Conservation (phyloP, 2,888 invertebrate genomes). For the Hypercompe scribonia region DNA sequence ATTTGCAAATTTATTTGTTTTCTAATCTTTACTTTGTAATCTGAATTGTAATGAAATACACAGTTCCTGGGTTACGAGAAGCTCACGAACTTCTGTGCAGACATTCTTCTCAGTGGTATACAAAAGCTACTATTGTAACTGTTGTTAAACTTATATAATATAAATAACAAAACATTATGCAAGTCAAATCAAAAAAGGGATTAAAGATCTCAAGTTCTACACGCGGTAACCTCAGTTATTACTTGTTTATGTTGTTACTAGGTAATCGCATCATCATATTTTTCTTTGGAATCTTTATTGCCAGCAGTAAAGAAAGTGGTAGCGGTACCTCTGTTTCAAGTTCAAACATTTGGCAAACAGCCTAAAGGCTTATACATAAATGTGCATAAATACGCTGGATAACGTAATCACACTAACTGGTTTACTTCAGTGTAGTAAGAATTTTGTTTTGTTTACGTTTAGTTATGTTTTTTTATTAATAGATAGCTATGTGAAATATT, state of each 20-base stretch:
- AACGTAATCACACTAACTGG: neutral
- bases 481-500: neutral
- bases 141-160: neutral
- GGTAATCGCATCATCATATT: conserved; percentile 47
- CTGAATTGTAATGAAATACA: neutral
- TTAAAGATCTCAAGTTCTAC: conserved; percentile 21
- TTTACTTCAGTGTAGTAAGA: neutral
- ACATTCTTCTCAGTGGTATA: neutral
- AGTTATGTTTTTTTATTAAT: neutral
- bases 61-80: neutral
- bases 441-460: neutral
- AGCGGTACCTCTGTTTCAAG: conserved; percentile 8
- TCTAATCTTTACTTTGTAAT: neutral
- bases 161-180: neutral
- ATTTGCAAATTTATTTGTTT: too few species aligned
- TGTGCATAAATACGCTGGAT: neutral
- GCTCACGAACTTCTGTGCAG: neutral
- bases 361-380: neutral
- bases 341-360: conserved; percentile 7
- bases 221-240: conserved; percentile 33
- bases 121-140: neutral
- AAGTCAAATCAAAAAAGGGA: neutral
- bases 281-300: conserved; percentile 39
- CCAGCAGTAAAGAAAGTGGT: conserved; percentile 31
- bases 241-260: conserved; percentile 42